These are phyloP conservation scores for Dromas ardeola DNA, from an alignment of 2,113 vertebrate genomes.

Conservation along the genomic window DNA sequence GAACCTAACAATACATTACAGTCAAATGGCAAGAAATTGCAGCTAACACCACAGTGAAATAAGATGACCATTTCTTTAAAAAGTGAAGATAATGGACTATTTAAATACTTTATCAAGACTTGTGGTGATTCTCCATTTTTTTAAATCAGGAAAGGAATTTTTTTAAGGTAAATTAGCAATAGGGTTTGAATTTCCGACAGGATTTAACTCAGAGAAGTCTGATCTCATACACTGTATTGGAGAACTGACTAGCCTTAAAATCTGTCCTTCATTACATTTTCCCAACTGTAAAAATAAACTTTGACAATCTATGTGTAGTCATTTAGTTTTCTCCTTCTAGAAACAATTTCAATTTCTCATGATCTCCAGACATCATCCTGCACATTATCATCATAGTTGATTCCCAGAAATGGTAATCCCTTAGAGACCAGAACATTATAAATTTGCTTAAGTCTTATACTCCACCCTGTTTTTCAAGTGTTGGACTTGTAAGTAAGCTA, in stretches of 20 bases:
- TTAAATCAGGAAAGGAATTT: background rate
- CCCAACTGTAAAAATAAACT: background rate
- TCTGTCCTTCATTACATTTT: background rate
- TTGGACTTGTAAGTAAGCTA: background rate
- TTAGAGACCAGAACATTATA: background rate
- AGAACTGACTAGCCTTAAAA: background rate
- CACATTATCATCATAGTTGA: background rate
- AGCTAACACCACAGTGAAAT: background rate
- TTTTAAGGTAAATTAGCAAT: background rate
- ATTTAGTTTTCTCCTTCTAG: background rate
- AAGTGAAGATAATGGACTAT: background rate
- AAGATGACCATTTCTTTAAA: background rate
- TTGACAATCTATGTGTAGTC: background rate
- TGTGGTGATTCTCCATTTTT: background rate
- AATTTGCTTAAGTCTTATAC: background rate
- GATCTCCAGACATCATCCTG: background rate
- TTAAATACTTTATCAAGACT: background rate
- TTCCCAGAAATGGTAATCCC: background rate
- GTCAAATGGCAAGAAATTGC: background rate
- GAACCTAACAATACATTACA: background rate
- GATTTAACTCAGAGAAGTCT: background rate
- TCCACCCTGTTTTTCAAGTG: background rate
- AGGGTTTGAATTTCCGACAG: background rate
- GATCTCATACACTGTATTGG: background rate
- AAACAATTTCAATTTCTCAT: background rate